Conservation (phyloP, 2,113 vertebrate species). For the Sardina pilchardus region DNA sequence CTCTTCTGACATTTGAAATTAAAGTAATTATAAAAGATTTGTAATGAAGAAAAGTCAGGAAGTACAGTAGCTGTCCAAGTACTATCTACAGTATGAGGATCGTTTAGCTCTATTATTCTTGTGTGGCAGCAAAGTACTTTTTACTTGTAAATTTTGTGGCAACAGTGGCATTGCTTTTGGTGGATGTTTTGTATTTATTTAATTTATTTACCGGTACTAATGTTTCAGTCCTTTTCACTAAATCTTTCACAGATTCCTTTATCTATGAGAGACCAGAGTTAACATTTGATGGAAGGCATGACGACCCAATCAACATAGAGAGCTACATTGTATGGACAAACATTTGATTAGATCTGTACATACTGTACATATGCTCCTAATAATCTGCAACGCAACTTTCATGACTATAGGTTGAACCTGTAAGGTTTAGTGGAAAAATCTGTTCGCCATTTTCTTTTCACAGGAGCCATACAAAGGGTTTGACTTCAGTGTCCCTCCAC, state of each 20-base stretch:
- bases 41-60: too few species aligned
- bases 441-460: background rate
- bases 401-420: background rate
- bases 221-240: background rate
- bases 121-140: too few species aligned
- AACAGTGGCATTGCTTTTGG: background rate
- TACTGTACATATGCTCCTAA: background rate
- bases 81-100: too few species aligned
- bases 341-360: background rate
- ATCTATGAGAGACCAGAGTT: background rate
- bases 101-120: too few species aligned
- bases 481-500: background rate
- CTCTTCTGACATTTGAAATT: too few species aligned
- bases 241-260: background rate
- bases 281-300: background rate
- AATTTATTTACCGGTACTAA: too few species aligned
- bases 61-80: too few species aligned
- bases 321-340: background rate
- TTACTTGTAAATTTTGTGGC: too few species aligned
- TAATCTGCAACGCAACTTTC: background rate
- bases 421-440: background rate
- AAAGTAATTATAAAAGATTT: too few species aligned
- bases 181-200: background rate
- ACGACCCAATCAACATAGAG: background rate
- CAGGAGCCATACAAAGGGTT: conserved; percentile 7